Conservation (phyloP, 2,113 vertebrate genomes). For the Rostratula benghalensis region DNA sequence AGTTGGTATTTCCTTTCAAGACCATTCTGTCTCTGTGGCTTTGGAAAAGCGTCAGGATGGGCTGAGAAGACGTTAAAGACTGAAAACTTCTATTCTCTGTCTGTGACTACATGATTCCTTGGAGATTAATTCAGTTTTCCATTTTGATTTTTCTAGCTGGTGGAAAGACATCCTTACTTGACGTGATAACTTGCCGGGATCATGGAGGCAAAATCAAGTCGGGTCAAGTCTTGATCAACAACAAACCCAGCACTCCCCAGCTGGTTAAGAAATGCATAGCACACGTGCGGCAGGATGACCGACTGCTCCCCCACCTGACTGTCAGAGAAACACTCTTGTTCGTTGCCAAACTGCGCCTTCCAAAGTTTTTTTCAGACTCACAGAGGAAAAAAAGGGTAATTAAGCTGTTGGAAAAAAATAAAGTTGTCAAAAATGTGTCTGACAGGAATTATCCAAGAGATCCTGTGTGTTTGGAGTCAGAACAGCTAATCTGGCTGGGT, state of each 20-base stretch:
- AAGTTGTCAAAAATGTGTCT: constrained; percentile 62
- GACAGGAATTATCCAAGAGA: constrained; percentile 54
- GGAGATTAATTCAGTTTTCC: neutral
- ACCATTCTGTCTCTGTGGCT: neutral
- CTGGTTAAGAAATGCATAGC: constrained; percentile 89
- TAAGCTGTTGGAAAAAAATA: constrained; percentile 53
- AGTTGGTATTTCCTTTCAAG: neutral
- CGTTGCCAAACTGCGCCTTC: constrained; percentile 88
- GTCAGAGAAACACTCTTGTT: constrained; percentile 91
- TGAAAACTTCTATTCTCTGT: neutral
- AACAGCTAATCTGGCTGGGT: constrained; percentile 55
- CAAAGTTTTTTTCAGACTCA: constrained; percentile 84
- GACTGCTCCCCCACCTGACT: constrained; percentile 90
- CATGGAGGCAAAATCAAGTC: constrained; percentile 82
- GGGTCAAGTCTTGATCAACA: constrained; percentile 87
- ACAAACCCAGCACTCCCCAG: constrained; percentile 80
- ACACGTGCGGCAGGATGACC: constrained; percentile 91
- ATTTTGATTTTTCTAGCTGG: constrained; percentile 75
- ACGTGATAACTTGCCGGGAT: constrained; percentile 89
- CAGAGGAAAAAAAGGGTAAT: constrained; percentile 90
- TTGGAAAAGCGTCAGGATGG: neutral
- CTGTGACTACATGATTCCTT: neutral
- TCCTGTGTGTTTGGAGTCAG: constrained; percentile 41
- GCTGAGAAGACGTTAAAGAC: neutral
- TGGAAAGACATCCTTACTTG: constrained; percentile 89